These are phyloP conservation scores for Conchocele bisecta DNA, from an alignment of 2,888 invertebrate species.

Conservation along the genomic window DNA sequence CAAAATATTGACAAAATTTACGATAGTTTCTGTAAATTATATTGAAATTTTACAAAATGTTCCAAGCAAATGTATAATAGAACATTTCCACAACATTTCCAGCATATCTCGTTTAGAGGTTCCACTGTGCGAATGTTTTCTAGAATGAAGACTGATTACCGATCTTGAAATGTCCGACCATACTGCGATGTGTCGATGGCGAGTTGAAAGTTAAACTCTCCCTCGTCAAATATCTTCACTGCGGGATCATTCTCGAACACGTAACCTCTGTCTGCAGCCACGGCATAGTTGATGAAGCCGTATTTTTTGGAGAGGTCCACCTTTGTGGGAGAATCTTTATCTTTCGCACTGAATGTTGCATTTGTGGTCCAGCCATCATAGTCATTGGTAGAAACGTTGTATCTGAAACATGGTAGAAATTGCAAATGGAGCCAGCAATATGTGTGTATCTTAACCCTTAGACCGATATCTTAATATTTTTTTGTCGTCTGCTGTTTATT, in stretches of 20 bases:
- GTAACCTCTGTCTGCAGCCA: constrained; percentile 76
- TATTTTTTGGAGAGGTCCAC: constrained; percentile 69
- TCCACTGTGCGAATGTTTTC: too few relatives aligned
- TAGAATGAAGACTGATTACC: too few relatives aligned
- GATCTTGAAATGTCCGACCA: constrained; percentile 82
- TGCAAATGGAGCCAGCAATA: neutral
- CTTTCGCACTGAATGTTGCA: constrained; percentile 59
- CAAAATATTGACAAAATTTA: too few relatives aligned
- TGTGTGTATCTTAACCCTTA: too few relatives aligned
- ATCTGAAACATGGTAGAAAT: constrained; percentile 67
- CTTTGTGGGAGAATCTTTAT: constrained; percentile 54
- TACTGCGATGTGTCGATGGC: constrained; percentile 82
- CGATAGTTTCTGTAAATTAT: too few relatives aligned
- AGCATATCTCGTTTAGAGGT: too few relatives aligned
- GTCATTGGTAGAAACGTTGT: constrained; percentile 82
- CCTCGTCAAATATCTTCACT: constrained; percentile 78
- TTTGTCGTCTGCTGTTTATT: too few relatives aligned
- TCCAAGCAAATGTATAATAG: too few relatives aligned
- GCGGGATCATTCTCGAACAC: constrained; percentile 79
- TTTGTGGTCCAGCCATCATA: constrained; percentile 79
- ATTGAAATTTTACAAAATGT: too few relatives aligned
- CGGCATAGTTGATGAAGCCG: constrained; percentile 65
- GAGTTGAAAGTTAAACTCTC: constrained; percentile 74
- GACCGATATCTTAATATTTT: too few relatives aligned
- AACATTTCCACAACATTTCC: too few relatives aligned